These are phyloP conservation scores for Blastobasis lacticolella DNA, from an alignment of 2,888 invertebrate species.

Conservation along the genomic window DNA sequence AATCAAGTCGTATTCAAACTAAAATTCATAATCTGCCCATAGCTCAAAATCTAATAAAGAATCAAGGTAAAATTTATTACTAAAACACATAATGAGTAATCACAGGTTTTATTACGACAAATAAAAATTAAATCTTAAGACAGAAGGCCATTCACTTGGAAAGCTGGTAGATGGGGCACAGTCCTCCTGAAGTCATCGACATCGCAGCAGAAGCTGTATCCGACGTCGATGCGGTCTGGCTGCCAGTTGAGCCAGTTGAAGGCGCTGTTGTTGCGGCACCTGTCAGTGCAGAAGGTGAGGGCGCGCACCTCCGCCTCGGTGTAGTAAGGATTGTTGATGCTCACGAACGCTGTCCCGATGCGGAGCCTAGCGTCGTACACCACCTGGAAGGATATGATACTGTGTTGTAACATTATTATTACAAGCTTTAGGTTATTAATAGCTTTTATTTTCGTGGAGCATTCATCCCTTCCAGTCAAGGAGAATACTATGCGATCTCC, in stretches of 20 bases:
- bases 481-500: neutral
- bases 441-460: too few species aligned
- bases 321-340: constrained; percentile 77
- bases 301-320: constrained; percentile 43
- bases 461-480: too few species aligned
- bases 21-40: too few species aligned
- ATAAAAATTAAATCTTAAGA: constrained; percentile 18
- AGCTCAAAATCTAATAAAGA: too few species aligned
- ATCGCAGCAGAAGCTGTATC: constrained; percentile 77
- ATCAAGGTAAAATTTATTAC: too few species aligned
- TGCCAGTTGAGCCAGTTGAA: constrained; percentile 77
- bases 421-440: too few species aligned
- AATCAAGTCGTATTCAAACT: too few species aligned
- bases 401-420: too few species aligned
- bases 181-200: constrained; percentile 70
- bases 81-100: too few species aligned
- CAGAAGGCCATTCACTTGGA: constrained; percentile 58
- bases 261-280: constrained; percentile 68
- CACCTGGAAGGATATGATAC: constrained; percentile 39
- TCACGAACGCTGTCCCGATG: constrained; percentile 74
- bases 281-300: constrained; percentile 68
- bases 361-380: constrained; percentile 65
- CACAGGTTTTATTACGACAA: neutral
- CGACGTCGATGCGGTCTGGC: constrained; percentile 60
- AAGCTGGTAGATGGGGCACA: constrained; percentile 69